These are phyloP conservation scores for Thecocarcelia acutangulata DNA, from an alignment of 2,888 invertebrate species.

Conservation along the genomic window DNA sequence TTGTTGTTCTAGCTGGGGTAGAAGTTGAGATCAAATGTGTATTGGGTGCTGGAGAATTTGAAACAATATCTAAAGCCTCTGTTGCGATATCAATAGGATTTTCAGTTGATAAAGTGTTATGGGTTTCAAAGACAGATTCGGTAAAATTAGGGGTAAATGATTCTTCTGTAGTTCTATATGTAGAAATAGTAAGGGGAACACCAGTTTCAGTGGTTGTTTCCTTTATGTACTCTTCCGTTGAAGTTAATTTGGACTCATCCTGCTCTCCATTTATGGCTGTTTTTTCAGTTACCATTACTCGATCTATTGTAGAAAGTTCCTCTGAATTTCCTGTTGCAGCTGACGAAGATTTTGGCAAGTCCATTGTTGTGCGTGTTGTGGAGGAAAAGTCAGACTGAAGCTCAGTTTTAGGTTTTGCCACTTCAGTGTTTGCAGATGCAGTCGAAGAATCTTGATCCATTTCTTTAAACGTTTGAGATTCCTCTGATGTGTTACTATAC, in stretches of 20 bases:
- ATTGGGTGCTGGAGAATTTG: neutral
- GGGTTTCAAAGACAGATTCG: neutral
- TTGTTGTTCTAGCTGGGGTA: conserved; percentile 14
- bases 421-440: neutral
- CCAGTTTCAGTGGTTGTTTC: neutral
- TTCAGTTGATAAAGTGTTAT: neutral
- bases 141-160: neutral
- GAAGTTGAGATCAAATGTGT: conserved; percentile 28
- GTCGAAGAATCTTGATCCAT: neutral
- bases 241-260: neutral
- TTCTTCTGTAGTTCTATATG: neutral
- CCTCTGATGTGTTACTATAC: neutral
- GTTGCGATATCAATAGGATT: neutral
- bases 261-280: neutral
- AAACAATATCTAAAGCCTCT: neutral
- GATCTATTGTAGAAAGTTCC: neutral
- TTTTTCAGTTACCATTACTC: neutral
- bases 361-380: neutral
- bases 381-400: neutral
- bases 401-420: neutral
- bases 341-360: neutral
- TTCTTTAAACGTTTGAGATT: neutral
- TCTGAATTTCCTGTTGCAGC: neutral
- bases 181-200: neutral
- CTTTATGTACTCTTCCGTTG: neutral